Evolutionary conservation across 2,797 vertebrate genomes (phyloP).

Genomic region (Syndactyla subalaris): DNA sequence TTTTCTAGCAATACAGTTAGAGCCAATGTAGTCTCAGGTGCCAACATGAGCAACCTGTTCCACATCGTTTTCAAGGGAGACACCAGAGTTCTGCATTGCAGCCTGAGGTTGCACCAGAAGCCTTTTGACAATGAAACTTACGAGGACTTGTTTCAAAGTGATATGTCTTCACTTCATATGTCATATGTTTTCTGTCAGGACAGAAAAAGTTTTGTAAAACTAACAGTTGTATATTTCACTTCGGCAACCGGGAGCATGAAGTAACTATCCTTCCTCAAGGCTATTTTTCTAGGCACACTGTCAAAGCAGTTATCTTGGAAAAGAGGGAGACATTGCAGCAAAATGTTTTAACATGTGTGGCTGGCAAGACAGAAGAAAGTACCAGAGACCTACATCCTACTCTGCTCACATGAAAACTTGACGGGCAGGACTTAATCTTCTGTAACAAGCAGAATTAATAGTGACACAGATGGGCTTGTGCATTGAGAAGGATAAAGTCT

Average conservation of each 20-base stretch:
- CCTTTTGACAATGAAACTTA: not conserved
- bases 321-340: not conserved
- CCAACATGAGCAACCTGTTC: not conserved
- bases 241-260: not conserved
- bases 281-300: not conserved
- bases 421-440: conserved; percentile 38
- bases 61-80: not conserved
- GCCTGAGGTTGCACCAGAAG: not conserved
- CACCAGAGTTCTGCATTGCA: not conserved
- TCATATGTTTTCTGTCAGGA: not conserved
- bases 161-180: not conserved
- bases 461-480: conserved; percentile 33
- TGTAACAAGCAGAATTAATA: conserved; percentile 41
- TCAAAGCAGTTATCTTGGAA: not conserved
- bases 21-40: not conserved
- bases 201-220: not conserved
- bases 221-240: not conserved
- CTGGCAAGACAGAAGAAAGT: not conserved
- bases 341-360: not conserved
- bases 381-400: not conserved
- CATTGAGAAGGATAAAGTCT: conserved; percentile 28
- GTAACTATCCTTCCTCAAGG: not conserved
- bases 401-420: not conserved
- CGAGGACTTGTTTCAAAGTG: not conserved
- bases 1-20: not conserved